Conservation (phyloP, 2,113 vertebrate species). For the Ammodramus savannarum region DNA sequence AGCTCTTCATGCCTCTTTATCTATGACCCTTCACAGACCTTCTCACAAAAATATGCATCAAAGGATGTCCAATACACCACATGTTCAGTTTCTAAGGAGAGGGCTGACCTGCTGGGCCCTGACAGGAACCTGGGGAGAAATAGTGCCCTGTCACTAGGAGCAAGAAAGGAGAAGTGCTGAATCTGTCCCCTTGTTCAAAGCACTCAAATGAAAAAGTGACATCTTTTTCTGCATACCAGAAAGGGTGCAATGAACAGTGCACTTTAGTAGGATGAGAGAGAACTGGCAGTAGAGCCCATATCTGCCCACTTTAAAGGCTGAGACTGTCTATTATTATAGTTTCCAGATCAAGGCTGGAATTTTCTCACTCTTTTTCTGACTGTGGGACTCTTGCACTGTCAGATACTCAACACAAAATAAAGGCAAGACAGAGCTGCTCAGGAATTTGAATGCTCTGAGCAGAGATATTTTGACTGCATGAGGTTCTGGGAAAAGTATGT, state of each 20-base stretch:
- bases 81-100: background rate
- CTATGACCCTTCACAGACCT: background rate
- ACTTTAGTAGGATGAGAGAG: background rate
- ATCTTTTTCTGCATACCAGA: background rate
- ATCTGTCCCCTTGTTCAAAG: background rate
- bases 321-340: background rate
- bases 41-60: background rate
- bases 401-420: background rate
- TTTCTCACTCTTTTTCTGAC: background rate
- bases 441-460: background rate
- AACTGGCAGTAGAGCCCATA: background rate
- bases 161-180: background rate
- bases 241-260: background rate
- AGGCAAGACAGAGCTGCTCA: background rate
- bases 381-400: background rate
- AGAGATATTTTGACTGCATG: background rate
- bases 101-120: background rate
- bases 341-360: background rate
- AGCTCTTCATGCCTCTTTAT: background rate
- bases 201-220: background rate
- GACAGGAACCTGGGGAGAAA: rapidly evolving
- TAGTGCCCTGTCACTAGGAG: background rate
- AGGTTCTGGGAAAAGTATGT: background rate
- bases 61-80: background rate
- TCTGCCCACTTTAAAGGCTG: background rate